Evolutionary conservation across 2,113 vertebrate species (phyloP).

Genomic region (Eulemur rufifrons): DNA sequence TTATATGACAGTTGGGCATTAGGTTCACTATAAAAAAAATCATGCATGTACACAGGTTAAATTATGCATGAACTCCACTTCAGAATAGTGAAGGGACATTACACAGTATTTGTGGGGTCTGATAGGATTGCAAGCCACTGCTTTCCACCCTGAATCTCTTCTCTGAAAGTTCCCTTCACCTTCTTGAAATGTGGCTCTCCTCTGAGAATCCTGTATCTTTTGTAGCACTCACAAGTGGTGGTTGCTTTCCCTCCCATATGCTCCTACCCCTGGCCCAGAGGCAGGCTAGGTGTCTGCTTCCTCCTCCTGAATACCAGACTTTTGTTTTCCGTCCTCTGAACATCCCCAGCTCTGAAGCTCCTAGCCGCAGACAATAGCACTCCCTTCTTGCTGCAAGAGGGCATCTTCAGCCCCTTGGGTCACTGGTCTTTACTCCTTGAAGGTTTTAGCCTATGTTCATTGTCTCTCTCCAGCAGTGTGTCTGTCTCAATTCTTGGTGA

Average conservation of each 20-base stretch:
- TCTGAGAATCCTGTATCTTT: neutral
- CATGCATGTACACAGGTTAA: neutral
- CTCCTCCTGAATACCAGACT: neutral
- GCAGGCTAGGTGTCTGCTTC: neutral
- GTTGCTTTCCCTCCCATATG: neutral
- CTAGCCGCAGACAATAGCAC: neutral
- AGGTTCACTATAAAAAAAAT: neutral
- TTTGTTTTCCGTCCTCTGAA: neutral
- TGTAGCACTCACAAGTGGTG: neutral
- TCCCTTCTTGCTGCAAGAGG: neutral
- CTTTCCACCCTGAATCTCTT: neutral
- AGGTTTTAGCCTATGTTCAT: neutral
- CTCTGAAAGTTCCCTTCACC: neutral
- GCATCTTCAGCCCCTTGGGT: neutral
- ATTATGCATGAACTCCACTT: neutral
- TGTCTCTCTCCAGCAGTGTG: neutral
- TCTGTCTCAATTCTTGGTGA: neutral
- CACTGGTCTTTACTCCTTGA: neutral
- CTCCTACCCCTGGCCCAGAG: neutral
- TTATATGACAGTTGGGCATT: neutral
- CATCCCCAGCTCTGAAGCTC: neutral
- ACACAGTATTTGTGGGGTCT: neutral
- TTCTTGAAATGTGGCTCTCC: neutral
- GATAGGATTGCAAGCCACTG: too few species aligned
- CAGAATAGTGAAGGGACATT: neutral